Percentiles rank a stretch among this genome's conserved stretches.
These are phyloP conservation scores for Pantherophis vulpinus DNA, from an alignment of 2,797 vertebrate genomes.

Conservation along the genomic window DNA sequence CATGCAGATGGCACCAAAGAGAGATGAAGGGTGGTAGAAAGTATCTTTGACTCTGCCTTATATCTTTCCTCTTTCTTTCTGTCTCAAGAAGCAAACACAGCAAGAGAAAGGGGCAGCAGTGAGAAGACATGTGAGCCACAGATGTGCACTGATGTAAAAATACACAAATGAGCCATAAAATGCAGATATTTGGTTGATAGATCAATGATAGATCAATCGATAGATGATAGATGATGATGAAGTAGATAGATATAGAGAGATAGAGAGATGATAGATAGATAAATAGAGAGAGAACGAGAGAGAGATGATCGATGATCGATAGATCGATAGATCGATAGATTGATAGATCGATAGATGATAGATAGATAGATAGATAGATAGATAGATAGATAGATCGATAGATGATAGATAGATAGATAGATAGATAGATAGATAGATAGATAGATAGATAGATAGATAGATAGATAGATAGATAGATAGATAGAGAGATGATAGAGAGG, in stretches of 20 bases:
- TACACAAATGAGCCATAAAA: slow-evolving; percentile 22
- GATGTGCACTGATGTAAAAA: slow-evolving; percentile 33
- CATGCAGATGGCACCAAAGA: slow-evolving; percentile 69
- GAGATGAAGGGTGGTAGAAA: slow-evolving; percentile 57
- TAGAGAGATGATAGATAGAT: too few species aligned
- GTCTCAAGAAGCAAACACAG: slow-evolving; percentile 9
- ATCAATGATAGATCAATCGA: neutral
- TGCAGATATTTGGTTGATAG: neutral
- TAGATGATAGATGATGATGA: neutral
- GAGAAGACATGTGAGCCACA: slow-evolving; percentile 42
- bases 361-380: too few species aligned
- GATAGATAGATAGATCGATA: too few species aligned
- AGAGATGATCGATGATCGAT: too few species aligned
- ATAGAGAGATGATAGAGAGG: neutral
- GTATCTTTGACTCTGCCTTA: slow-evolving; percentile 61
- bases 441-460: neutral
- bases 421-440: neutral
- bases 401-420: neutral
- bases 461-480: neutral
- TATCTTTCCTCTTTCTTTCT: slow-evolving; percentile 42
- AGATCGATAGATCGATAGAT: too few species aligned
- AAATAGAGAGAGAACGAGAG: too few species aligned
- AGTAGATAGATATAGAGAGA: too few species aligned
- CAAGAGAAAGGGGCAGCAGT: slow-evolving; percentile 22
- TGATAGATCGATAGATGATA: too few species aligned